A percentile compares a stretch with the other conserved stretches of the same genome.
phyloP scores from a whole-genome alignment of 2,797 vertebrate genomes.

The Acanthurus lineatus region DNA sequence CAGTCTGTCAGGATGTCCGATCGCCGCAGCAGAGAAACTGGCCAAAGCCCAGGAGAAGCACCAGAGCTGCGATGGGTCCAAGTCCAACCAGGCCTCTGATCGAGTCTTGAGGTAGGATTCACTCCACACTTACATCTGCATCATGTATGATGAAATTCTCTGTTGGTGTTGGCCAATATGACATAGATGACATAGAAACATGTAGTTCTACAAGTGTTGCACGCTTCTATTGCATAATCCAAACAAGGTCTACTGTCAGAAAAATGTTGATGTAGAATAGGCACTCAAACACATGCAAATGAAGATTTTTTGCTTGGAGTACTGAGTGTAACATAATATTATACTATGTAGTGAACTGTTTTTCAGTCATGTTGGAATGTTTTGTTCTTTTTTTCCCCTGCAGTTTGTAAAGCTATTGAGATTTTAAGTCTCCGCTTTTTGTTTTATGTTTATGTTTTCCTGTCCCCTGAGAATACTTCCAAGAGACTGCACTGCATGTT shows the following conservation, averaged over 20 bases:
- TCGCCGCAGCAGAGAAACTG: constrained; percentile 98
- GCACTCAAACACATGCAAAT: not conserved
- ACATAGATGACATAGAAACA: no score
- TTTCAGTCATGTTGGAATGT: constrained; percentile 34
- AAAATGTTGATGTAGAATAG: not conserved
- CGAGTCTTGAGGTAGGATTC: constrained; percentile 94
- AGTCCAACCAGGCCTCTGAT: constrained; percentile 96
- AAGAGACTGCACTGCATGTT: constrained; percentile 59
- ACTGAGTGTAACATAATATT: constrained; percentile 24
- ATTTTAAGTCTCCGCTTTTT: constrained; percentile 42
- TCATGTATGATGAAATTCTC: not conserved
- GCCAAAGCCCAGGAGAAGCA: constrained; percentile 99
- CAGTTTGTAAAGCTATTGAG: constrained; percentile 43
- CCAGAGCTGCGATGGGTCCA: constrained; percentile 94
- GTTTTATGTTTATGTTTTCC: constrained; percentile 64
- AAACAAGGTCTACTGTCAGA: not conserved
- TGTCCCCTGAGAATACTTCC: constrained; percentile 67
- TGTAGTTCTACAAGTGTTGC: not conserved
- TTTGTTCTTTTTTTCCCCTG: constrained; percentile 29
- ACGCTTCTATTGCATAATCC: not conserved
- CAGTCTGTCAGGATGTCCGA: constrained; percentile 99
- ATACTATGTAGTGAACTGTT: not conserved
- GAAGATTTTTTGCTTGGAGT: constrained; percentile 4
- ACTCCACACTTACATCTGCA: constrained; percentile 6
- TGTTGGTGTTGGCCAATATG: not conserved